Evolutionary conservation across 2,888 invertebrate species (phyloP).

Genomic region (Cosmia trapezina): DNA sequence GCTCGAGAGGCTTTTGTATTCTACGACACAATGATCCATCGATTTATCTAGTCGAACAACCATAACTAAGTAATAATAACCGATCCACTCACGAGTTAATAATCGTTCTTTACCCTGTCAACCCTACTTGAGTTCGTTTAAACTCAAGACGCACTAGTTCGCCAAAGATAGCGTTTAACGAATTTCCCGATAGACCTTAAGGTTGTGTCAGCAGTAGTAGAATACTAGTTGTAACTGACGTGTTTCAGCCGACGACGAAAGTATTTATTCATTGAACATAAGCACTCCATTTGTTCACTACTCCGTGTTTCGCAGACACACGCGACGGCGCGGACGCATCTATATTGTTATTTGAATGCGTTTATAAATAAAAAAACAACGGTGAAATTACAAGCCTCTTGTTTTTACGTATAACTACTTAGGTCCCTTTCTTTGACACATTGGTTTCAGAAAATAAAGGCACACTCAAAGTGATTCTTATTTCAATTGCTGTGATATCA

Average conservation of each 20-base stretch:
- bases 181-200: constrained; percentile 9
- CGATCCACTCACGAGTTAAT: constrained; percentile 17
- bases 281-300: constrained; percentile 33
- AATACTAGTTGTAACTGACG: background rate
- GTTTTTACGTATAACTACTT: constrained; percentile 55
- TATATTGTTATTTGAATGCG: constrained; percentile 17
- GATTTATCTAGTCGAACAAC: background rate
- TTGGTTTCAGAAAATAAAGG: constrained; percentile 53
- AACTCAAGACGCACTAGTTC: constrained; percentile 20
- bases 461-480: constrained; percentile 23
- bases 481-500: constrained; percentile 21
- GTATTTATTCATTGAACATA: background rate
- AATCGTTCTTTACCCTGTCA: constrained; percentile 39
- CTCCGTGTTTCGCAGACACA: constrained; percentile 44
- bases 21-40: constrained; percentile 4
- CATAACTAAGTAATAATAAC: constrained; percentile 21
- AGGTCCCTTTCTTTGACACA: constrained; percentile 63
- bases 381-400: constrained; percentile 43
- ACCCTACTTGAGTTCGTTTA: constrained; percentile 17
- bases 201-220: constrained; percentile 7
- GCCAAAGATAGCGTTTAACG: background rate
- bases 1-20: no score
- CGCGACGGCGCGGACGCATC: constrained; percentile 55
- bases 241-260: background rate
- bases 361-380: constrained; percentile 22